phyloP scores from a whole-genome alignment of 2,888 invertebrate species.

The Odontomyia ornata region DNA sequence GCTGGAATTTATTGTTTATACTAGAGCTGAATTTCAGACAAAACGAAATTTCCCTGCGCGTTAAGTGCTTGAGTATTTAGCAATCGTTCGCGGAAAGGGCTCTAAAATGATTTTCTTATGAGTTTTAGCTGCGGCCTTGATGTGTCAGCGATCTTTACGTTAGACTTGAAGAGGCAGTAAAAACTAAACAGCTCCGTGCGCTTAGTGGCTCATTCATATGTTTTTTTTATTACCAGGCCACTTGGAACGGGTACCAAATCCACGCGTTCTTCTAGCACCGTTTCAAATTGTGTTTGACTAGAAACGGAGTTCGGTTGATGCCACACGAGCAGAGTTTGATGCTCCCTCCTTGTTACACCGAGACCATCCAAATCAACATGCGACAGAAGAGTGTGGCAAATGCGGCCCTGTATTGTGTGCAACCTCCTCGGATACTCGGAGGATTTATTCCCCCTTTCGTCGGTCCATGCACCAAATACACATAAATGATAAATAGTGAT shows the following conservation, averaged over 20 bases:
- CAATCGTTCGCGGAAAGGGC: no score
- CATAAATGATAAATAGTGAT: no score
- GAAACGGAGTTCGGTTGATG: background rate
- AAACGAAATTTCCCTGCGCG: no score
- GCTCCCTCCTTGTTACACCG: background rate
- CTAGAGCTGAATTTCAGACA: no score
- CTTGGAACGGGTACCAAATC: background rate
- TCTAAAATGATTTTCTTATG: no score
- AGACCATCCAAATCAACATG: background rate
- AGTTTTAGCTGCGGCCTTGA: no score
- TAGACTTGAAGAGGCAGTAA: no score
- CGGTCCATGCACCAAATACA: no score
- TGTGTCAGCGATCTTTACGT: no score
- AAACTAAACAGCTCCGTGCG: background rate
- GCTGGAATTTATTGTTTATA: no score
- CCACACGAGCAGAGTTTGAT: background rate
- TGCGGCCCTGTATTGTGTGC: background rate
- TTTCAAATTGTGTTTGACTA: background rate
- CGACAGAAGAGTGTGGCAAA: background rate
- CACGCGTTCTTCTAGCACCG: background rate
- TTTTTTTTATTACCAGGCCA: background rate
- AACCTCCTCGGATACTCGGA: background rate
- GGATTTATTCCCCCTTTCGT: no score
- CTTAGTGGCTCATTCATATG: background rate
- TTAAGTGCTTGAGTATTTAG: no score